Base-by-base conservation (phyloP, 1,140 invertebrate genomes). In the Drosophila leontia region DNA sequence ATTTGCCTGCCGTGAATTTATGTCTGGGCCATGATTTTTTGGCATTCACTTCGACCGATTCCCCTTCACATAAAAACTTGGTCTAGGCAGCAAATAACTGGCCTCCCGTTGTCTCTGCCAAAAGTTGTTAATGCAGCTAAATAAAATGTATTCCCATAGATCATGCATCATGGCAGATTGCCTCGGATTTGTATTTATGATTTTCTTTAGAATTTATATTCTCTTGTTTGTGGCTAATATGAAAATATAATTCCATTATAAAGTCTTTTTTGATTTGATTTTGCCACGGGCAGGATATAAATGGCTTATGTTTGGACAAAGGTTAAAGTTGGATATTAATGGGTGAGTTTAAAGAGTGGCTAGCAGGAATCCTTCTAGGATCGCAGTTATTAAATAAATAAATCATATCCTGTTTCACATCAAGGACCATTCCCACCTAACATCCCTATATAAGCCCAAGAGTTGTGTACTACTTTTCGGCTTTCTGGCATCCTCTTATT, bases 91-190 rank as follows among this genome's bases (percentile, higher is more conserved):
- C 44, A 60, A 82, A 69, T 87, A 72, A 68, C 60, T 29, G 61
- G 47, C 67, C 29, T 47, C 79, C 78, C 85, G 65, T 88, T 90
- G 84, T 84, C 84, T 84, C 79, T 65, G 58, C 65, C 48, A 69
- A 72, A 86, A 68, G 35, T 64, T 69, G 50, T 75, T 76, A 67
- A 78, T 71, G 75, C 68, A 78, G 68, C 51, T 69, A 68, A 75
- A 87, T 57, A 68, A 79, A 83, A 88, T 62, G 67, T 71, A 82
- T 65, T 65, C 63, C 50, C 64, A 84, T 88, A 69, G 72, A 88
- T 88, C 69, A 90, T 84, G 76, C 60, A 88, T 88, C 64, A 74
- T 60, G 62, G 77, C 77, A 80, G 80, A 88, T 88, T 87, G 83
- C 71, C 58, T 78, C n/a, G 80, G 72, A 79, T 87, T 87, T 80